phyloP scores from a whole-genome alignment of 2,797 vertebrate species.

The Brotula barbata region DNA sequence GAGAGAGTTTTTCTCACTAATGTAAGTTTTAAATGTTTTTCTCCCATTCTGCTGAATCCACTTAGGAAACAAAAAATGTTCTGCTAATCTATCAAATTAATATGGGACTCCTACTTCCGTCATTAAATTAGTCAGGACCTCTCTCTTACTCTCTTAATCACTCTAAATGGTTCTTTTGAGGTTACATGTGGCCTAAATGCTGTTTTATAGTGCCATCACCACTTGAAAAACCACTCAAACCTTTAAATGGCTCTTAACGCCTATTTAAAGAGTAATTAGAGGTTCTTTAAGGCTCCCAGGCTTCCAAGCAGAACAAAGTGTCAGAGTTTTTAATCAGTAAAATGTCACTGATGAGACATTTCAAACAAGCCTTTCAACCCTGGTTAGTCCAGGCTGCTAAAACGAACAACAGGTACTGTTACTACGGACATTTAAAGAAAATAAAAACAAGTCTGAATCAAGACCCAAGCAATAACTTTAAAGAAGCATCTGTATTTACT shows the following conservation, averaged over 20 bases:
- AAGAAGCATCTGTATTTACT: too few relatives aligned
- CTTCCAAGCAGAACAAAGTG: background rate
- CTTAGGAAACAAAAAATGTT: background rate
- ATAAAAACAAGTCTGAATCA: background rate
- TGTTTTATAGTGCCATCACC: constrained; percentile 4
- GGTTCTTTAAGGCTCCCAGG: background rate
- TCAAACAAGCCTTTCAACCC: background rate
- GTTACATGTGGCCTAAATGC: constrained; percentile 2
- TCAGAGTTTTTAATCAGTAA: background rate
- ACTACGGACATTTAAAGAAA: background rate
- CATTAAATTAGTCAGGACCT: constrained; percentile 3
- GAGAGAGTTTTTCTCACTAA: background rate
- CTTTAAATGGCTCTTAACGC: constrained; percentile 5
- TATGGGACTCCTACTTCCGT: background rate
- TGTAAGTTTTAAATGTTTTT: too few relatives aligned
- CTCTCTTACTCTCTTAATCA: too few relatives aligned
- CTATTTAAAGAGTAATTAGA: constrained; percentile 7
- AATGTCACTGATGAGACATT: background rate
- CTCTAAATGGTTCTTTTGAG: background rate
- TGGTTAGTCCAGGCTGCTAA: background rate
- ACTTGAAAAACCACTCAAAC: background rate
- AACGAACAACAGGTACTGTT: background rate
- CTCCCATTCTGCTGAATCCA: background rate
- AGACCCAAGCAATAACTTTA: background rate
- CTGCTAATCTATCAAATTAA: constrained; percentile 5